These are phyloP conservation scores for Sebastolobus altivelis DNA, from an alignment of 2,797 vertebrate species.

Conservation along the genomic window DNA sequence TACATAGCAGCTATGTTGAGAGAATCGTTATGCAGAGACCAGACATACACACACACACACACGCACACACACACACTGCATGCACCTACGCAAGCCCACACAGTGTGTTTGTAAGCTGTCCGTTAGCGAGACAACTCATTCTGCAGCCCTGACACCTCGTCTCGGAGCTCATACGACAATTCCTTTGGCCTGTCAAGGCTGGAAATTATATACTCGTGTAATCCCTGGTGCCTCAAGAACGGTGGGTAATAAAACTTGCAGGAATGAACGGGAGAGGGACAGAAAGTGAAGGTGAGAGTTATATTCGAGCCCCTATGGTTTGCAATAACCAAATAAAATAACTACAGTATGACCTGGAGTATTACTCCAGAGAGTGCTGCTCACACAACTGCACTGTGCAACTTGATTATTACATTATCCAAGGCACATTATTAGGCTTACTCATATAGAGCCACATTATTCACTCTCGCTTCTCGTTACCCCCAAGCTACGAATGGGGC, in stretches of 20 bases:
- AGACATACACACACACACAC: conserved; percentile 7
- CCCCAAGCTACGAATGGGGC: conserved; percentile 57
- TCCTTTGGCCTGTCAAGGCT: conserved; percentile 74
- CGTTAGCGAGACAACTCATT: conserved; percentile 63
- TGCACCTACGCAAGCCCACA: conserved; percentile 2
- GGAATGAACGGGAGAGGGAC: conserved; percentile 51
- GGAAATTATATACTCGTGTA: conserved; percentile 74
- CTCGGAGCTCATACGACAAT: conserved; percentile 64
- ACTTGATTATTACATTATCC: conserved; percentile 67
- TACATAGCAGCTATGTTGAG: conserved; percentile 49
- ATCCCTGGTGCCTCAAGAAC: conserved; percentile 66
- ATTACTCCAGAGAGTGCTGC: conserved; percentile 44
- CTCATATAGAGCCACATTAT: conserved; percentile 62
- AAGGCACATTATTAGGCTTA: conserved; percentile 55
- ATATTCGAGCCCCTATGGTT: conserved; percentile 39
- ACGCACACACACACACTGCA: neutral
- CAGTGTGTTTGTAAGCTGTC: conserved; percentile 47
- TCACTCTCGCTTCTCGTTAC: conserved; percentile 54
- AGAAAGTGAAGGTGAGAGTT: conserved; percentile 42
- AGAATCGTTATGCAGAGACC: conserved; percentile 50
- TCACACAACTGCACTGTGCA: conserved; percentile 34
- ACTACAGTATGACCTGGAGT: conserved; percentile 41
- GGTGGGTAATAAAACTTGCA: conserved; percentile 60
- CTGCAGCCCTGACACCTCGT: conserved; percentile 63
- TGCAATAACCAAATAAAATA: conserved; percentile 63